Conservation (phyloP, 2,113 vertebrate genomes). For the Platysteira castanea region DNA sequence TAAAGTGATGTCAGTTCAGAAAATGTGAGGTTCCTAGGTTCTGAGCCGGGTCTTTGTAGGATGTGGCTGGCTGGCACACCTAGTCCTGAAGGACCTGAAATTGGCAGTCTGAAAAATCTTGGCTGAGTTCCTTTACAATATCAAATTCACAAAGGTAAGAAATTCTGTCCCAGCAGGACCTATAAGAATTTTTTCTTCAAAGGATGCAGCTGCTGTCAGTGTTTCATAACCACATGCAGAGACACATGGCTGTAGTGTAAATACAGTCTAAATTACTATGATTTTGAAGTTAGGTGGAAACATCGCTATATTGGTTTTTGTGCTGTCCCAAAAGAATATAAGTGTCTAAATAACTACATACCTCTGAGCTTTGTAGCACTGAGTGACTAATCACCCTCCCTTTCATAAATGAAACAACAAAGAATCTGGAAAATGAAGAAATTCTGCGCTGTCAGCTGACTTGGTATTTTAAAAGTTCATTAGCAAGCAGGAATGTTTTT, state of each 20-base stretch:
- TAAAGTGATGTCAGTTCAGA: background rate
- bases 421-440: conserved; percentile 19
- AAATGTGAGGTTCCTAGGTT: background rate
- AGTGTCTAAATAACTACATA: background rate
- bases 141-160: background rate
- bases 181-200: background rate
- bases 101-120: background rate
- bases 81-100: background rate
- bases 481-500: background rate
- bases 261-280: background rate
- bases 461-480: background rate
- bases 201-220: background rate
- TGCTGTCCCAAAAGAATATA: background rate
- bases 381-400: conserved; percentile 19
- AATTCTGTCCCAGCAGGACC: background rate
- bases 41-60: background rate
- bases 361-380: background rate
- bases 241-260: background rate
- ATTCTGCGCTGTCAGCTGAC: background rate
- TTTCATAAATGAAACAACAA: conserved; percentile 28
- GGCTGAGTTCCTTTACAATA: background rate
- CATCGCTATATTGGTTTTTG: background rate
- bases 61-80: background rate
- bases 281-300: background rate
- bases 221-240: background rate